Evolutionary conservation across 2,113 vertebrate genomes (phyloP), one percentile per base, ranked within the genome.

Genomic region (Zeus faber): DNA sequence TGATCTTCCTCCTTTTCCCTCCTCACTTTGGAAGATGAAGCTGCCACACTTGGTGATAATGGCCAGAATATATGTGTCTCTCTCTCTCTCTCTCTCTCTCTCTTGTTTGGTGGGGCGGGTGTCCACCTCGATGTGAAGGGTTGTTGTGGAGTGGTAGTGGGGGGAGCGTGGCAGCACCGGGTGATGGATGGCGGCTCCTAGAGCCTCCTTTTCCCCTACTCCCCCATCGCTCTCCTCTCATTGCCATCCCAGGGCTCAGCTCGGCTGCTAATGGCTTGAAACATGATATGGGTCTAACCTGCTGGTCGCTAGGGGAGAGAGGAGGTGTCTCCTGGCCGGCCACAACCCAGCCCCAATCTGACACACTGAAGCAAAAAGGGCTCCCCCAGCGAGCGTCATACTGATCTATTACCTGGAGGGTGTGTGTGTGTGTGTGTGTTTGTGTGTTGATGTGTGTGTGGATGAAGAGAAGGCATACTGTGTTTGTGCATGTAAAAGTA

Each of bases 261-360:
- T 85, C 77, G 76, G 75, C 75, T 56, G 61, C 68, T 87, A 87
- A 89, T 88, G 83, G 79, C 59, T 75, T 86, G 82, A 85, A 86
- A 88, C 81, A 75, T 49, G 76, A 89, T 86, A 66, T 61, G 62
- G 65, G 72, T 67, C 65, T 62, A 76, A 76, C 74, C 66, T 43
- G n/a, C n/a, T 71, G 76, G 78, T 81, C 74, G 65, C 59, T 41
- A 27, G 58, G 67, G 52, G 70, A 71, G 67, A 54, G 48, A 54
- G 40, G 47, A 56, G 58, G 65, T 58, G 57, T 68, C 62, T 54
- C 76, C 37, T 3, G 41, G 64, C 55, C 39, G 10, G 54, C 21
- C 45, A 0, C 29, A 47, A 48, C 18, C 41, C 61, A 68, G 71
- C 60, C 41, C 67, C 39, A 56, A 25, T 60, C 63, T 75, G 78